Base-by-base conservation (phyloP, 2,888 invertebrate species). In the Theristus sp. region DNA sequence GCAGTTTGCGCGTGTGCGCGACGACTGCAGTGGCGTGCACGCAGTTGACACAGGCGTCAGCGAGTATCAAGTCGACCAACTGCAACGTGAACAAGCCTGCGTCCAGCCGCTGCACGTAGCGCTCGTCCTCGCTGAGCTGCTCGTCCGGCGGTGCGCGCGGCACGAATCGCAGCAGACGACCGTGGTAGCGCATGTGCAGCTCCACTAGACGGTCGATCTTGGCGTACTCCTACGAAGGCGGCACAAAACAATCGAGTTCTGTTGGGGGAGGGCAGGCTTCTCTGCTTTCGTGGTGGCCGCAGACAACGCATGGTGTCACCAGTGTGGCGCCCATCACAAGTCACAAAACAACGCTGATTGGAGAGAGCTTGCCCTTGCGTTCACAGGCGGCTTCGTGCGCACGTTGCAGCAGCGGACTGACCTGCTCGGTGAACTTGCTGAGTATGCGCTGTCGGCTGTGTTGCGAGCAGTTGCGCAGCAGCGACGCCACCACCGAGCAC, bases 11-110 rank as follows among this genome's bases (percentile, higher is more conserved):
- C 1, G 46, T 27, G 22, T 56, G 60, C 3, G 52, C 46, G 17
- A 31, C 68, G 65, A 75, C 74, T 24, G 73, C 69, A 13, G 70
- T 63, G 10, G 20, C 38, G 38, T 20, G 38, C 3, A 72, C 66
- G 1, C 82, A 61, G 81, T 75, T 70, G 1, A 76, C 75, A 65
- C 78, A 79, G 20, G 79, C 75, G 63, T 81, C 80, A 56, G 81
- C 68, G 70, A 82, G 78, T 60, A 81, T 77, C 73, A 90, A 89
- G 75, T 94, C 93, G 29, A 96, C 84, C 58, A 93, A 81, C 76
- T 98, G 96, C 60, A 98, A 80, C 0, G 90, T 89, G 75, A 94
- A 98, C n/a, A 98, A 79, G 0, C 98, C 98, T 13, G 86, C 87
- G 63, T 94, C 90, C 56, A 98, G 77, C 64, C 91, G 80, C 71